Evolutionary conservation across 1,140 invertebrate species (phyloP).

Genomic region (Anoplophora glabripennis): DNA sequence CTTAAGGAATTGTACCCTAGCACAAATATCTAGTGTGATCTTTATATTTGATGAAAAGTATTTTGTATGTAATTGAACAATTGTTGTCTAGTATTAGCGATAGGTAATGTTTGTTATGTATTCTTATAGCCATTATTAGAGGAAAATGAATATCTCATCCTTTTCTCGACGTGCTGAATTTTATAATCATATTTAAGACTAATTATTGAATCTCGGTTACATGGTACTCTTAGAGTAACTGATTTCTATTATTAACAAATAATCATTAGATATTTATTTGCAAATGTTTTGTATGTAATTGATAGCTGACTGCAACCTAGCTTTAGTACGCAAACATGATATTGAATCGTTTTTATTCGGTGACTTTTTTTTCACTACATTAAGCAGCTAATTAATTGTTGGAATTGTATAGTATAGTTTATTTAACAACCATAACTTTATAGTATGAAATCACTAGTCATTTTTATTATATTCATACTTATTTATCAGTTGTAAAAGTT

Average conservation of each 20-base stretch:
- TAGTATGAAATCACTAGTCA: constrained; percentile 44
- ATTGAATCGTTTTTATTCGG: constrained; percentile 19
- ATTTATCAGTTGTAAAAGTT: constrained; percentile 40
- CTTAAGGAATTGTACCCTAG: background rate
- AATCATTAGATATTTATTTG: constrained; percentile 13
- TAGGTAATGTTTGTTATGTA: background rate
- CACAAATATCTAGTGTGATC: constrained; percentile 4
- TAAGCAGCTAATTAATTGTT: constrained; percentile 36
- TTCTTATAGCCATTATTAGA: constrained; percentile 1
- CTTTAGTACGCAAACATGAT: constrained; percentile 19
- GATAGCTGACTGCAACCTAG: constrained; percentile 7
- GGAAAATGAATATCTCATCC: background rate
- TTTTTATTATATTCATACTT: constrained; percentile 39
- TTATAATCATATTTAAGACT: constrained; percentile 1
- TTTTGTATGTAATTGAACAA: constrained; percentile 7
- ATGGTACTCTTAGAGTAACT: constrained; percentile 18
- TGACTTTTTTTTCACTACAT: constrained; percentile 24
- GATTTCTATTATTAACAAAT: constrained; percentile 23
- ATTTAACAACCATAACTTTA: constrained; percentile 38
- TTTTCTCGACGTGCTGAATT: background rate
- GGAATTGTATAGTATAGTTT: constrained; percentile 44
- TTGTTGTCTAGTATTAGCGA: constrained; percentile 10
- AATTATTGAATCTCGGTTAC: constrained; percentile 24
- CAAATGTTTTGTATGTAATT: constrained; percentile 8
- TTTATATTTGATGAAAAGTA: constrained; percentile 14